Percentiles rank a stretch among this genome's conserved stretches.
phyloP scores from a whole-genome alignment of 2,797 vertebrate genomes.

The Thripadectes ignobilis region DNA sequence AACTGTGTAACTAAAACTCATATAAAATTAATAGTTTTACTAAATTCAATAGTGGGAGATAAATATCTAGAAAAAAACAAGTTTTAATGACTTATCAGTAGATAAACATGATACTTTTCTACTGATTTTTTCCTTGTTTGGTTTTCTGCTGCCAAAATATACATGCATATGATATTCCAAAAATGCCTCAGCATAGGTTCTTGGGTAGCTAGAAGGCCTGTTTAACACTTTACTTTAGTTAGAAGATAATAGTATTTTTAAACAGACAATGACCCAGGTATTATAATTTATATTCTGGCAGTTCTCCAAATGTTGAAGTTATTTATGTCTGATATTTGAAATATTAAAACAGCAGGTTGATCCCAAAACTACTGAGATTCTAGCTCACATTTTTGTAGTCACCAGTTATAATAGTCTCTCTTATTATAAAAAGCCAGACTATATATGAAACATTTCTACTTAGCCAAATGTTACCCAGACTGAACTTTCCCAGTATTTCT shows the following conservation, averaged over 20 bases:
- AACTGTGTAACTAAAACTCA: neutral
- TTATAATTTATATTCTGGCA: neutral
- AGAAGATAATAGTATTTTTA: neutral
- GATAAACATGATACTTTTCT: neutral
- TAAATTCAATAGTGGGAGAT: neutral
- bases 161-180: neutral
- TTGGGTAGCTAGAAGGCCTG: neutral
- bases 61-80: neutral
- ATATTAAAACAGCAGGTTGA: neutral
- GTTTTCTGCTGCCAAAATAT: neutral
- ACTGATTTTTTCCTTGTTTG: neutral
- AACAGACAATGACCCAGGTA: neutral
- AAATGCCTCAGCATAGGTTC: neutral
- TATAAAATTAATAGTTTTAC: neutral
- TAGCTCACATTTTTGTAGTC: neutral
- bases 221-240: neutral
- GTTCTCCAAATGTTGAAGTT: neutral
- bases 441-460: neutral
- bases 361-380: neutral
- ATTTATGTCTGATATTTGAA: constrained; percentile 8
- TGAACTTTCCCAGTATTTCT: neutral
- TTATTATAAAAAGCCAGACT: neutral
- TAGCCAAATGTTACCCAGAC: neutral
- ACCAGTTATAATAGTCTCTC: neutral
- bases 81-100: neutral